Base-by-base conservation (phyloP, 2,888 invertebrate genomes). In the Nomada lathburiana region DNA sequence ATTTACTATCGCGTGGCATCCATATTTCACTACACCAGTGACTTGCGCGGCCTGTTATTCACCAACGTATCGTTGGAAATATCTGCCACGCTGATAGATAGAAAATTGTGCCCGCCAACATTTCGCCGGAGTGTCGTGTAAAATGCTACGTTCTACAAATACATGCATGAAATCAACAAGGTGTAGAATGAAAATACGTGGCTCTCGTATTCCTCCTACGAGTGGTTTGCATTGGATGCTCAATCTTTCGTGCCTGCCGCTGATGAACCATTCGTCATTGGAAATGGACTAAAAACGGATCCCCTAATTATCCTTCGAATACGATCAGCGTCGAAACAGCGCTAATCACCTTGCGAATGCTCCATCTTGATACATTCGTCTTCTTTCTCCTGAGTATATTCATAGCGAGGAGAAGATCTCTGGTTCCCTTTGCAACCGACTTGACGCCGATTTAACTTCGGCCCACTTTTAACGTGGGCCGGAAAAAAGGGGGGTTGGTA, bases 381-480 rank as follows among this genome's bases (percentile, higher is more conserved):
- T 36, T 18, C 57, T 47, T 47, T n/a, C 26, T 4, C 29, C n/a
- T 3, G 1, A 11, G 26, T 29, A 16, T n/a, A 59, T 50, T 71
- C 57, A 59, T 26, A 60, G 47, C 47, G 59, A 23, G 2, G 10
- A 0, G 13, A 16, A 18, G 7, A 63, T 57, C 64, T 74, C 53
- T 42, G 20, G 18, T 26, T 64, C 57, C 23, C 23, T 62, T 60
- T 20, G 29, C 73, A 60, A 65, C 42, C 62, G 62, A 59, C 57
- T 71, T 71, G 83, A 52, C 62, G 68, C 71, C 74, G 79, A 81
- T 83, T 83, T 75, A 74, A 80, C 70, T 71, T 53, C 18, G 23
- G 23, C 11, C 44, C 29, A 76, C 80, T 80, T 85, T 80, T 74
- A 83, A 80, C 73, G 13, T 18, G n/a, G 47, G 50, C 7, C 23